These are phyloP conservation scores for Mola mola DNA, from an alignment of 2,113 vertebrate genomes.

Conservation along the genomic window DNA sequence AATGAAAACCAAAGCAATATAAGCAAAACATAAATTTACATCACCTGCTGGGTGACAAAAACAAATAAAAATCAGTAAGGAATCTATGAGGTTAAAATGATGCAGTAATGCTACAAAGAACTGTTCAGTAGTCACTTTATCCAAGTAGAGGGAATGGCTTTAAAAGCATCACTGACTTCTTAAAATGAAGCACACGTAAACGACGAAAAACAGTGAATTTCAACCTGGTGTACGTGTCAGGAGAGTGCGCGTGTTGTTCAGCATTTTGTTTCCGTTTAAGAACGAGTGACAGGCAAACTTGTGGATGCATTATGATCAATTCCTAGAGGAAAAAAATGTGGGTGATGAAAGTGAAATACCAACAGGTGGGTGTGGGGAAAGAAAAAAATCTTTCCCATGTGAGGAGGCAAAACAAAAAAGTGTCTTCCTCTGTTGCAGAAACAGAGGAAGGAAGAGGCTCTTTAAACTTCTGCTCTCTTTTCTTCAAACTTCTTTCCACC, in stretches of 20 bases:
- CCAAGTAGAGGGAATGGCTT: constrained; percentile 37
- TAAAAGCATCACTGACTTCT: constrained; percentile 51
- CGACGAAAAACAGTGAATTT: background rate
- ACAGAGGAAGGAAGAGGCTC: constrained; percentile 11
- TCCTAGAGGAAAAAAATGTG: background rate
- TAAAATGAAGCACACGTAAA: constrained; percentile 19
- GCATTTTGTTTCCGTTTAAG: too few species aligned
- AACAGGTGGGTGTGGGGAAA: constrained; percentile 22
- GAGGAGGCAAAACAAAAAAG: constrained; percentile 25
- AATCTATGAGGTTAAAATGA: constrained; percentile 33
- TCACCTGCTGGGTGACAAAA: constrained; percentile 4
- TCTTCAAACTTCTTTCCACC: constrained; percentile 4
- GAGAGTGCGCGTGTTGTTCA: too few species aligned
- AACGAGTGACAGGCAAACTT: too few species aligned
- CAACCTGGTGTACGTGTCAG: too few species aligned
- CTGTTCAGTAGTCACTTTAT: constrained; percentile 66
- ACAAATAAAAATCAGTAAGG: background rate
- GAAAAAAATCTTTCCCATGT: constrained; percentile 15
- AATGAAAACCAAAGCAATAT: constrained; percentile 42
- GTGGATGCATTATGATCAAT: background rate
- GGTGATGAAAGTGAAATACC: constrained; percentile 8
- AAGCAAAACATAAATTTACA: too few species aligned
- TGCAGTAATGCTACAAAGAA: constrained; percentile 48
- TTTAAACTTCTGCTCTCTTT: constrained; percentile 4
- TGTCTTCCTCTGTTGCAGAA: constrained; percentile 28